Base-by-base conservation (phyloP, 2,888 invertebrate species). In the Lasius platythorax region DNA sequence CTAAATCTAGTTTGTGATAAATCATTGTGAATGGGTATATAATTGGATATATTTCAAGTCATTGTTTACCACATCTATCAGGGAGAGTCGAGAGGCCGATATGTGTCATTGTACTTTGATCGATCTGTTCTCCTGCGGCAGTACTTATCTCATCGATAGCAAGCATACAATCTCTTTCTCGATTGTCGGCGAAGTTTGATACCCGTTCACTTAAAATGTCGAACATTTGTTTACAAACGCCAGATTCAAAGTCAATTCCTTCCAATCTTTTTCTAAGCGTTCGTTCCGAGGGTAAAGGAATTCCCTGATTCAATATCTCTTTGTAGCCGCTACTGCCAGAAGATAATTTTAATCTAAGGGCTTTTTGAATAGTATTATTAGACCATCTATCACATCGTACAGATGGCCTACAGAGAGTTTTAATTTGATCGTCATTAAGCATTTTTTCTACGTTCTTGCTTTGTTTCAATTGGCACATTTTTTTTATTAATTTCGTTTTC, bases 281-380 rank as follows among this genome's bases (percentile, higher is more conserved):
- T 30, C 88, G 40, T 30, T 84, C 37, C 3, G 83, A 84, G 4
- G 89, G 89, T 30, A 88, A 70, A n/a, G 87, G 87, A 64, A 84
- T 46, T 12, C 64, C 66, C 83, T 84, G 74, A 33, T 73, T 70
- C 33, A 85, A 67, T 15, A 89, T 11, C 66, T 87, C 83, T 15
- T 85, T 50, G 43, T 89, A 89, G 0, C 89, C 87, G n/a, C 68
- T 33, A 50, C 53, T 58, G 11, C 87, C 89, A 82, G 87, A 89
- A 11, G 74, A 43, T 56, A 86, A 84, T 82, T 67, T 82, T 23
- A 88, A 53, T 50, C 74, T 40, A n/a, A 85, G 56, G 11, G 83
- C 78, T 84, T 84, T 88, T 53, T 28, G 12, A 0, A 86, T 3
- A 46, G 85, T 86, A 56, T 46, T 63, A 43, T 76, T 37, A 37